Conservation (phyloP, 2,888 invertebrate genomes). For the Pyrochroa serraticornis region DNA sequence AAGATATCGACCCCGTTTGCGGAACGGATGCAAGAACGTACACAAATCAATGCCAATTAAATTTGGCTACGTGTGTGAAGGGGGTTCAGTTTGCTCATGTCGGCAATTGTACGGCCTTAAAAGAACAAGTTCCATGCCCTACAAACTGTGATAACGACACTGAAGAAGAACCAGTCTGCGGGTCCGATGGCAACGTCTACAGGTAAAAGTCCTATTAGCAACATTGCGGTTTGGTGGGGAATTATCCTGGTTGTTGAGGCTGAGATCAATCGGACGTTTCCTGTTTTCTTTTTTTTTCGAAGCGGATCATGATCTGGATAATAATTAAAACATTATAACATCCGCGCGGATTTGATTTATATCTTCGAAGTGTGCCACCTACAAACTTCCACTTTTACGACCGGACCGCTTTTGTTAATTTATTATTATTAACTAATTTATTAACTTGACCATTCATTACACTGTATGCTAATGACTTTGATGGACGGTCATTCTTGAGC, state of each 20-base stretch:
- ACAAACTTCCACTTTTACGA: not conserved
- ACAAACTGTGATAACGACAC: conserved; percentile 64
- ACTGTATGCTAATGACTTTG: too few species aligned
- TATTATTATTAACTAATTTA: too few species aligned
- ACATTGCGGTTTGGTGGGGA: not conserved
- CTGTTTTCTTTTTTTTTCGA: conserved; percentile 4
- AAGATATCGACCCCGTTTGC: conserved; percentile 80
- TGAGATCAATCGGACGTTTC: conserved; percentile 1
- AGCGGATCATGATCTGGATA: conserved; percentile 2
- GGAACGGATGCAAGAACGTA: conserved; percentile 89
- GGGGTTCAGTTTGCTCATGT: conserved; percentile 88
- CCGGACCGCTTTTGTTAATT: too few species aligned
- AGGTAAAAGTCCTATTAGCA: conserved; percentile 60
- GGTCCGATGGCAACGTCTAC: conserved; percentile 89
- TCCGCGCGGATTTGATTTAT: conserved; percentile 8
- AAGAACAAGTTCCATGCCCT: conserved; percentile 68
- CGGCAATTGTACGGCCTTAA: conserved; percentile 82
- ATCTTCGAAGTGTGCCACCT: conserved; percentile 21
- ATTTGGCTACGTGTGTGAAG: conserved; percentile 84
- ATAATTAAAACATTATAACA: conserved; percentile 16
- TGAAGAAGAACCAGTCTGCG: conserved; percentile 78
- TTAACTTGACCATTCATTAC: too few species aligned
- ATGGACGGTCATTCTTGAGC: too few species aligned
- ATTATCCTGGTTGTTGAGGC: too few species aligned
- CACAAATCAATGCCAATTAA: conserved; percentile 80